Evolutionary conservation across 1,140 invertebrate genomes (phyloP), one percentile per base, ranked within the genome.

Genomic region (Apolygus lucorum): DNA sequence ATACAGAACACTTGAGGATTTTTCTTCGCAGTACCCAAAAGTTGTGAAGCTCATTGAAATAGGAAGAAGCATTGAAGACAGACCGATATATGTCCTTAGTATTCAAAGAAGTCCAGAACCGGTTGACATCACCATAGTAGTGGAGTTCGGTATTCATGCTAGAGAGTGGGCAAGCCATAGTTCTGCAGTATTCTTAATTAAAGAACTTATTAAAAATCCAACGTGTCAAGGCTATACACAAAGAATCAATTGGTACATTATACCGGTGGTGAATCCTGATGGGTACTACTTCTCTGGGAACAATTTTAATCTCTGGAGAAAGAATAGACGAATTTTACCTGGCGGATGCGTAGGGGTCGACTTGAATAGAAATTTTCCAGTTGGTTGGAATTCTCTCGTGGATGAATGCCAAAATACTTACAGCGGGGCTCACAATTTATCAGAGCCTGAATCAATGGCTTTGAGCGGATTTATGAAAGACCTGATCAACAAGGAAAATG

Each of bases 211-310:
- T 4, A 59, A 8, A 17, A 49, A 49, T 49, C 11, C 8, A 17
- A 11, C 2, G 22, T 59, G 22, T 24, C 11, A 21, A 14, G 11
- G 22, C 2, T 17, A 17, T 4, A 59, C 54, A 17, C 2, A 59
- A 8, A 13, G 54, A 4, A 59, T 59, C 11, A 22, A 13, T 11
- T 59, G 54, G 54, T 22, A 59, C 22, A 22, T 59, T 17, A 8
- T 59, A 59, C 54, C 54, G 54, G 4, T 59, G 4, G 11, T 59
- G 13, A 59, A 59, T 59, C 54, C 54, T 4, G 54, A 59, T 59
- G 54, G 54, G 22, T 59, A 17, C 22, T 22, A 13, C 4, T 59
- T 17, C 22, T 59, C 54, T 17, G 22, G 4, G 4, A 42, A 42
- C 34, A 59, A 59, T 4, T 8, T 11, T 49, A 8, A 17, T 8